Percentiles rank a stretch among this genome's conserved stretches.
Conservation (phyloP, 1,140 invertebrate genomes). For the Brachionus plicatilis region DNA sequence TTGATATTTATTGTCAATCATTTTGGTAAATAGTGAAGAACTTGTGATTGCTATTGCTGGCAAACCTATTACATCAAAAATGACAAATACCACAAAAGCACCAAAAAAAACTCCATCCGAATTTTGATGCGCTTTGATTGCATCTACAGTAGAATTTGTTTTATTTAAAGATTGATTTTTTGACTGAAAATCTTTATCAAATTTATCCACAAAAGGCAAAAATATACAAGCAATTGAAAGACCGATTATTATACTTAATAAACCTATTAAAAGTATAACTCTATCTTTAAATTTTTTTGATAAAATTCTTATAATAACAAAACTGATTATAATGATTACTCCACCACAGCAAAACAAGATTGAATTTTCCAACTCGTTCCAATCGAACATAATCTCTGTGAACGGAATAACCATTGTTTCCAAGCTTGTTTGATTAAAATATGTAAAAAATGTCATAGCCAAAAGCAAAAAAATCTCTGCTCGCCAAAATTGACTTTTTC, state of each 20-base stretch:
- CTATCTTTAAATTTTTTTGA: slow-evolving; percentile 19
- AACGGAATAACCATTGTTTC: slow-evolving; percentile 41
- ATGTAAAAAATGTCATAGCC: slow-evolving; percentile 43
- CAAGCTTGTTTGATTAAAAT: slow-evolving; percentile 44
- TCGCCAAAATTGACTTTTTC: slow-evolving; percentile 41
- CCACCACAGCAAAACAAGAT: slow-evolving; percentile 31
- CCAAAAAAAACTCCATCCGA: neutral
- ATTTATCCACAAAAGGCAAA: slow-evolving; percentile 1
- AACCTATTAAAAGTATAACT: slow-evolving; percentile 1
- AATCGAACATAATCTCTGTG: slow-evolving; percentile 32
- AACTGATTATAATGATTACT: slow-evolving; percentile 6
- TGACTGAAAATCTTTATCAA: neutral
- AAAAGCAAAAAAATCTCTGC: slow-evolving; percentile 43
- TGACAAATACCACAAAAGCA: slow-evolving; percentile 20
- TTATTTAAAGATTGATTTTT: neutral
- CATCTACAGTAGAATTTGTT: neutral
- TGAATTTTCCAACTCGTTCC: slow-evolving; percentile 30
- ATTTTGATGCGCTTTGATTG: neutral
- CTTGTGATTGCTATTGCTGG: slow-evolving; percentile 25
- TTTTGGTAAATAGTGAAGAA: slow-evolving; percentile 34
- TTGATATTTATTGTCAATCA: slow-evolving; percentile 11
- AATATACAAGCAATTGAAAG: neutral
- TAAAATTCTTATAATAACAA: neutral
- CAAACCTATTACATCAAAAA: slow-evolving; percentile 38
- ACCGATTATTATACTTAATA: neutral